phyloP scores from a whole-genome alignment of 2,888 invertebrate species.

The Lottia gigantea region DNA sequence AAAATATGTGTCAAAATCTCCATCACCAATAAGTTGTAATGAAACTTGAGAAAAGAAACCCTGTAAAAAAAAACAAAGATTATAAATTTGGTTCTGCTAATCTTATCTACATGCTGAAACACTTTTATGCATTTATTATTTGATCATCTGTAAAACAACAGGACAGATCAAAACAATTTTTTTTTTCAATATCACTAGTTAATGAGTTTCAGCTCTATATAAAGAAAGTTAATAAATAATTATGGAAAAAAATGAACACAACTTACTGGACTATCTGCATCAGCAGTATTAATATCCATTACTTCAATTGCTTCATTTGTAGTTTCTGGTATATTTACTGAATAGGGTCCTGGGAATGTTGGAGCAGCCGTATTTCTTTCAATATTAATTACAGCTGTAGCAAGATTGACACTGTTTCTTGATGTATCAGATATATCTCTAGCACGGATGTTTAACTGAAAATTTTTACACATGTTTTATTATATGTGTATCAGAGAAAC shows the following conservation, averaged over 20 bases:
- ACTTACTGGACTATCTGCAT: conserved; percentile 24
- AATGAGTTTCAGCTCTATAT: no score
- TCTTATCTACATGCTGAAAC: no score
- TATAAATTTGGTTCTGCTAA: no score
- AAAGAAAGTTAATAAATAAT: no score
- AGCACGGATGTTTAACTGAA: conserved; percentile 19
- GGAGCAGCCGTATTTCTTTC: conserved; percentile 27
- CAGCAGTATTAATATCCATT: conserved; percentile 18
- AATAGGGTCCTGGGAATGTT: not conserved
- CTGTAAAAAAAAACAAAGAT: not conserved
- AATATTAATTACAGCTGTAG: conserved; percentile 26
- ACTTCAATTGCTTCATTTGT: not conserved
- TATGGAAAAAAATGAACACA: no score
- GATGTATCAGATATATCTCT: conserved; percentile 19
- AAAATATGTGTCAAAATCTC: not conserved
- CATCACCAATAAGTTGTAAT: not conserved
- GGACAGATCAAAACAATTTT: no score
- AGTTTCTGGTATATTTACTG: conserved; percentile 16
- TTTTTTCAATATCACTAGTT: no score
- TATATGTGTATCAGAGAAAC: no score
- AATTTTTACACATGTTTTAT: no score
- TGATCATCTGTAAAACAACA: no score
- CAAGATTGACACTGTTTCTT: conserved; percentile 2
- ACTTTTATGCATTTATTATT: no score
- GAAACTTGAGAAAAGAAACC: not conserved